Evolutionary conservation across 2,888 invertebrate genomes (phyloP).

Genomic region (Pollenia labialis): DNA sequence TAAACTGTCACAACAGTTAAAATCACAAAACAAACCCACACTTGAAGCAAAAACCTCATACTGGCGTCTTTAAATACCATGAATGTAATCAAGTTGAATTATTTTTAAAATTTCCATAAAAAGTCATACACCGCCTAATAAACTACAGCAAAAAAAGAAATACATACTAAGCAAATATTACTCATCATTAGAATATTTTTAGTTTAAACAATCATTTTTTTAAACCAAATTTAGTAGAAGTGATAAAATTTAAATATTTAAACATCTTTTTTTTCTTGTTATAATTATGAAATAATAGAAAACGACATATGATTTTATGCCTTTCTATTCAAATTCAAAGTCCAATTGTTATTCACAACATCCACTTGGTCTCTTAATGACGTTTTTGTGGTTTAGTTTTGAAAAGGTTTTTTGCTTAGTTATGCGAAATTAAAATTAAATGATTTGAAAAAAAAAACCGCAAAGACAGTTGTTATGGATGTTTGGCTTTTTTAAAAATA

Average conservation of each 20-base stretch:
- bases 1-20: background rate
- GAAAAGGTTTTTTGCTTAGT: background rate
- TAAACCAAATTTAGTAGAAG: background rate
- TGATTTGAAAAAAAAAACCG: background rate
- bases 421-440: background rate
- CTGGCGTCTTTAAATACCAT: background rate
- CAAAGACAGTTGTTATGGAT: background rate
- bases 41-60: background rate
- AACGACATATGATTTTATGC: background rate
- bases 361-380: background rate
- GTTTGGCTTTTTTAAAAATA: background rate
- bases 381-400: slow-evolving; percentile 25
- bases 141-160: background rate
- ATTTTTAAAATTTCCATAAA: slow-evolving; percentile 11
- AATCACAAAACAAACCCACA: slow-evolving; percentile 19
- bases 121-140: background rate
- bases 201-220: background rate
- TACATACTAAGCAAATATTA: background rate
- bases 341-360: slow-evolving; percentile 8
- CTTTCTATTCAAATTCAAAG: background rate
- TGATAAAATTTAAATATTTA: background rate
- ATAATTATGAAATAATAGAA: background rate
- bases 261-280: background rate
- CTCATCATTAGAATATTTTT: slow-evolving; percentile 28
- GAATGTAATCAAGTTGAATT: background rate